Base-by-base conservation (phyloP, 2,797 vertebrate genomes). In the Chaenodraco wilsoni region DNA sequence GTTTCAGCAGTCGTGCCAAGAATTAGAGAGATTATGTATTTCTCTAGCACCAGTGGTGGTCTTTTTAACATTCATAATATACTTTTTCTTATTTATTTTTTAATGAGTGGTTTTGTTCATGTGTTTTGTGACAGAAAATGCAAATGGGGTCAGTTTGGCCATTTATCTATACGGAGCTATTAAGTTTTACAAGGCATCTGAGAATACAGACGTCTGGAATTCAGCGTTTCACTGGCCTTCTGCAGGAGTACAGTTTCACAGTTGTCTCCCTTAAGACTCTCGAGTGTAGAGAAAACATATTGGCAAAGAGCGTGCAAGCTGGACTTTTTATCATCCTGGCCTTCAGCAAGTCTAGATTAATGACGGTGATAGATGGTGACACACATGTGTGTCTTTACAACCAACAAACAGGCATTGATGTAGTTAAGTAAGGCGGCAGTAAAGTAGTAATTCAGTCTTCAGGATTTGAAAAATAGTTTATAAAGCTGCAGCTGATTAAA, bases 131-230 rank as follows among this genome's bases (percentile, higher is more conserved):
- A 72, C 43, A 69, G 48, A 62, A 58, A 57, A 71, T 72, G 23
- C 68, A 82, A 79, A 71, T 65, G 37, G 69, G 78, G 64, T 72
- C 59, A 74, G 48, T 11, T 33, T 57, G 67, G 76, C 63, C 50
- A 64, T 78, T 65, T 66, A 76, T 82, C 67, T 70, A 4, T 63
- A 70, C 41, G 63, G 63, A 57, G 62, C 54, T 48, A 66, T 58
- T 69, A 71, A 72, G 58, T 78, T 91, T 89, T 84, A 89, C 72
- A 78, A 85, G 79, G 52, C 79, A 79, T 76, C 55, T 78, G 82
- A 90, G 81, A 82, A 67, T 66, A 85, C 78, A 85, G 79, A 84
- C 40, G 83, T 90, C 82, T 88, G 86, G 83, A 86, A 87, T 88
- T 87, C 72, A 83, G 59, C n/a, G 3, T 85, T 89, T 88, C 64